A percentile compares a stretch with the other conserved stretches of the same genome.
Conservation (phyloP, 2,113 vertebrate genomes). For the Eulacestoma nigropectus region DNA sequence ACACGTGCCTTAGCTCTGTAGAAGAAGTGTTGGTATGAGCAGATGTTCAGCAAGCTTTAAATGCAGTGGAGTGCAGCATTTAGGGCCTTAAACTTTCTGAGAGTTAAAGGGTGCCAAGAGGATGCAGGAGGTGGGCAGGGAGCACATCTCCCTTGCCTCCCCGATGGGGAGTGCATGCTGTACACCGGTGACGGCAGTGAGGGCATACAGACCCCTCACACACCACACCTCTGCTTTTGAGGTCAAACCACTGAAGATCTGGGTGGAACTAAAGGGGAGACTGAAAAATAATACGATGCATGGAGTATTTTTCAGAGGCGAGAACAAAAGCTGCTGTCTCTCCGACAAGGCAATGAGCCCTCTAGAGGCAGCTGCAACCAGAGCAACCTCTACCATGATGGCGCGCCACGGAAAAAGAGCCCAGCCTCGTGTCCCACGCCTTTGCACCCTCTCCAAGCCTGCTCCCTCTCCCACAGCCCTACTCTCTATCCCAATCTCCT, state of each 20-base stretch:
- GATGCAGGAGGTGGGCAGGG: not conserved
- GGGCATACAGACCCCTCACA: not conserved
- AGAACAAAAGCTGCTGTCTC: not conserved
- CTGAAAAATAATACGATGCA: accelerated
- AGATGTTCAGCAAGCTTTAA: not conserved
- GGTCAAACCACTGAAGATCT: not conserved
- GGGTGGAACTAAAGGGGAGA: not conserved
- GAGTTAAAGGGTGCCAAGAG: not conserved
- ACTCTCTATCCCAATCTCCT: not conserved
- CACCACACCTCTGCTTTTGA: not conserved
- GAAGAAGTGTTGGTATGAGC: not conserved
- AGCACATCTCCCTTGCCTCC: not conserved
- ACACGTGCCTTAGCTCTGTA: accelerated
- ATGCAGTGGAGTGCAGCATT: not conserved
- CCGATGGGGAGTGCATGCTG: accelerated
- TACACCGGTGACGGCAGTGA: accelerated
- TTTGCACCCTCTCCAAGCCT: not conserved
- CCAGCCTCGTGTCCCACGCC: not conserved
- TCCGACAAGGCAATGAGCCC: constrained; percentile 26
- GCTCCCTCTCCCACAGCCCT: not conserved
- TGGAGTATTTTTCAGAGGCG: not conserved
- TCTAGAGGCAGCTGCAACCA: constrained; percentile 32
- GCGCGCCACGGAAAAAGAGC: accelerated
- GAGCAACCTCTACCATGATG: not conserved
- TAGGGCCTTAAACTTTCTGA: not conserved